Conservation (phyloP, 2,888 invertebrate species). For the Pinctada fucata region DNA sequence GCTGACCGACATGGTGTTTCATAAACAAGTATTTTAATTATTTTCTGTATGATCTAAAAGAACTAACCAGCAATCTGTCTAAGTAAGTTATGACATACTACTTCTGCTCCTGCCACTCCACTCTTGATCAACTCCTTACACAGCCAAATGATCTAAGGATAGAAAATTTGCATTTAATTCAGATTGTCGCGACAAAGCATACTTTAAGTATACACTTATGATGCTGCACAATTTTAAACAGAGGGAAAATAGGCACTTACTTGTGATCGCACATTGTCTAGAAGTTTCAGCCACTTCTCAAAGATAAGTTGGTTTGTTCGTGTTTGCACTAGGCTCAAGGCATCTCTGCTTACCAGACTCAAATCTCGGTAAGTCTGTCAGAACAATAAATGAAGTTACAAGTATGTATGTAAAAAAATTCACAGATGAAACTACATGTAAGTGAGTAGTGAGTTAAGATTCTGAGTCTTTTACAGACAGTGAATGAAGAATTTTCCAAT, state of each 20-base stretch:
- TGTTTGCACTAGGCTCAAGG: constrained; percentile 87
- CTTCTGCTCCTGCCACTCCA: constrained; percentile 91
- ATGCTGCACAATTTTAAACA: no score
- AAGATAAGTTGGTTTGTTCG: constrained; percentile 90
- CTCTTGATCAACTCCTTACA: constrained; percentile 94
- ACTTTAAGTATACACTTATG: no score
- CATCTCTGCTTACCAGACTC: constrained; percentile 92
- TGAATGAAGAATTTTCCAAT: background rate
- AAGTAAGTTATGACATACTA: constrained; percentile 92
- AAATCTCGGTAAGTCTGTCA: constrained; percentile 90
- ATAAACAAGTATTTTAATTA: no score
- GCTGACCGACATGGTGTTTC: no score
- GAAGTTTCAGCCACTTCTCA: constrained; percentile 92
- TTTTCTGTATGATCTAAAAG: no score
- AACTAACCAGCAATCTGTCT: constrained; percentile 89
- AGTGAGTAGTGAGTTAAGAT: no score
- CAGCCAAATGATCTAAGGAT: constrained; percentile 89
- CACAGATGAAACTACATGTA: background rate
- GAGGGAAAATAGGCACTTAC: constrained; percentile 46
- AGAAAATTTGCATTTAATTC: background rate
- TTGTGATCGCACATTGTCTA: constrained; percentile 85
- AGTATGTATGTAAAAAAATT: background rate
- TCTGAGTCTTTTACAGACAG: no score
- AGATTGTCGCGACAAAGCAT: no score
- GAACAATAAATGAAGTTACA: constrained; percentile 26